Evolutionary conservation across 2,113 vertebrate genomes (phyloP).

Genomic region (Vireo altiloquus): DNA sequence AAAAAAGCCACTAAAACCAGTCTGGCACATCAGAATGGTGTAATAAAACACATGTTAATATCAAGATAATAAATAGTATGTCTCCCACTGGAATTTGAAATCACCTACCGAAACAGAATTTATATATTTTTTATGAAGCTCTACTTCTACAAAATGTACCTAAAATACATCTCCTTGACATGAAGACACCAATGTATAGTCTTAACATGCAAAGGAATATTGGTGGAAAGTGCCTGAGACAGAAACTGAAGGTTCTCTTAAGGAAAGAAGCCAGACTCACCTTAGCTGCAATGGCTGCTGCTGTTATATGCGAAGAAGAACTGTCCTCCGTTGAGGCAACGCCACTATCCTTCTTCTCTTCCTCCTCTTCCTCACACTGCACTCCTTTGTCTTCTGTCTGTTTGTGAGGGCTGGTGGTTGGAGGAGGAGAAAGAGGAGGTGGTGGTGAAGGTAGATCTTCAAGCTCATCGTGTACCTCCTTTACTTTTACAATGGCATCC

Average conservation of each 20-base stretch:
- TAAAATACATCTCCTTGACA: not conserved
- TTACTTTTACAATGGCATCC: slow-evolving; percentile 92
- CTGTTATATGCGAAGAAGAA: slow-evolving; percentile 96
- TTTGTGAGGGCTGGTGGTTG: slow-evolving; percentile 89
- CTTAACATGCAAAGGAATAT: not conserved
- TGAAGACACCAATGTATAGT: not conserved
- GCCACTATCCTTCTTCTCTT: slow-evolving; percentile 97
- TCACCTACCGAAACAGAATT: not conserved
- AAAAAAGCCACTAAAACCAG: not conserved
- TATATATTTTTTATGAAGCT: not conserved
- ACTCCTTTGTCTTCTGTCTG: slow-evolving; percentile 98
- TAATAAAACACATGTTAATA: not conserved
- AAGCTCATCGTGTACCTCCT: slow-evolving; percentile 92
- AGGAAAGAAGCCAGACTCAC: slow-evolving; percentile 68
- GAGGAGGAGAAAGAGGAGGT: slow-evolving; percentile 88
- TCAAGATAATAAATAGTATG: not conserved
- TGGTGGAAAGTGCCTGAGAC: slow-evolving; percentile 23
- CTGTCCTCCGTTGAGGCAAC: slow-evolving; percentile 97
- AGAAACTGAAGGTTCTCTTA: not conserved
- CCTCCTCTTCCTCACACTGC: slow-evolving; percentile 97
- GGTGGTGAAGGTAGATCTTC: slow-evolving; percentile 96
- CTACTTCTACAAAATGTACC: not conserved
- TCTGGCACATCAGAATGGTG: not conserved
- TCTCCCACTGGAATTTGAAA: not conserved
- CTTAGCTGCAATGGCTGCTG: slow-evolving; percentile 96